Percentiles rank a stretch among this genome's conserved stretches.
phyloP scores from a whole-genome alignment of 2,113 vertebrate species.

The Thomomys bottae region DNA sequence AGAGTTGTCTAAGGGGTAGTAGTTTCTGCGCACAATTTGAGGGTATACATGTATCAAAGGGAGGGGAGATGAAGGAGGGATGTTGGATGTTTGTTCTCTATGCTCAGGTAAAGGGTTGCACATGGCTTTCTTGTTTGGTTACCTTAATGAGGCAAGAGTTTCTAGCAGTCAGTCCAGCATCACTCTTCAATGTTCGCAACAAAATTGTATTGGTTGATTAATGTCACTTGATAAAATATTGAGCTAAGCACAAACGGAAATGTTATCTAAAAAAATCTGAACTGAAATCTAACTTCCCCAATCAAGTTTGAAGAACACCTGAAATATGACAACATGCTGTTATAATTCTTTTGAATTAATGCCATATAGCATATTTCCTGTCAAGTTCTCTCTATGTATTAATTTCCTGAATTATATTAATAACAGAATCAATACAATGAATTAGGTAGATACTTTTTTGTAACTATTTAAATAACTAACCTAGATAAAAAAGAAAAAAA shows the following conservation, averaged over 20 bases:
- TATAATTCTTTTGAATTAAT: too few species aligned
- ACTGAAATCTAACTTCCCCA: not conserved
- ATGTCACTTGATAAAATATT: slow-evolving; percentile 18
- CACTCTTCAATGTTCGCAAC: not conserved
- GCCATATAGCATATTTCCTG: not conserved
- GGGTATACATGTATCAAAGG: not conserved
- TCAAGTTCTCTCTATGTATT: not conserved
- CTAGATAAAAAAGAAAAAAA: too few species aligned
- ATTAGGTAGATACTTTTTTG: not conserved
- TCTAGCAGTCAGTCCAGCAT: not conserved
- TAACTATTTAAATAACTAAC: not conserved
- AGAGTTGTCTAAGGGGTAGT: not conserved
- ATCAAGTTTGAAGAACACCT: not conserved
- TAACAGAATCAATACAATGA: not conserved
- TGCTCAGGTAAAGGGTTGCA: not conserved
- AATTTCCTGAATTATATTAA: not conserved
- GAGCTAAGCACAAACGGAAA: not conserved
- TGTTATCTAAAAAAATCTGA: not conserved
- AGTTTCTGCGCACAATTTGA: not conserved
- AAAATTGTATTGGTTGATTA: not conserved
- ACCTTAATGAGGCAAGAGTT: not conserved
- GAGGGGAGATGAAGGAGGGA: not conserved
- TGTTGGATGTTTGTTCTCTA: not conserved
- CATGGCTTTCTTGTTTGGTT: not conserved
- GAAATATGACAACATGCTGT: too few species aligned